Conservation (phyloP, 2,797 vertebrate genomes). For the Protonibea diacanthus region DNA sequence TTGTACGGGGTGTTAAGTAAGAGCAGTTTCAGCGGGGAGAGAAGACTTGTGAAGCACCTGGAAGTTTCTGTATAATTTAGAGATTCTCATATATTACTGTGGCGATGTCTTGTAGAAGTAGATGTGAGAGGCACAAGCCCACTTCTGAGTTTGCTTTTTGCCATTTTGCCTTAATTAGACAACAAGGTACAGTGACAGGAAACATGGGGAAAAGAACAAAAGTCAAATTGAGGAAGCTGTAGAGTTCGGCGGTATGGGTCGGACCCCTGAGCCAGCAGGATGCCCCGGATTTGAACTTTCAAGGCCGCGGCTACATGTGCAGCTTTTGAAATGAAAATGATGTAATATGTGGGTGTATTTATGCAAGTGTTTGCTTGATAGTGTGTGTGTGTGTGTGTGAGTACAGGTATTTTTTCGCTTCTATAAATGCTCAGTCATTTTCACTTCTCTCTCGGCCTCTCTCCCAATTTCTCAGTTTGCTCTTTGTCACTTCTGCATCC, state of each 20-base stretch:
- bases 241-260: constrained; percentile 13
- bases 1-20: constrained; percentile 28
- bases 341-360: constrained; percentile 8
- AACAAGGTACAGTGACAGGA: not conserved
- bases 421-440: not conserved
- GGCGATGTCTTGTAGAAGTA: not conserved
- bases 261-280: constrained; percentile 20
- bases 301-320: constrained; percentile 1
- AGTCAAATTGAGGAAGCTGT: constrained; percentile 11
- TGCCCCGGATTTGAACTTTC: constrained; percentile 16
- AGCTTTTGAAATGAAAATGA: constrained; percentile 44
- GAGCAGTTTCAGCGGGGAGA: constrained; percentile 16
- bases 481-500: constrained; percentile 1
- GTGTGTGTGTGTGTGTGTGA: not conserved
- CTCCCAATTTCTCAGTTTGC: not conserved
- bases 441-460: not conserved
- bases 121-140: not conserved
- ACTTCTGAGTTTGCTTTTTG: too few relatives aligned
- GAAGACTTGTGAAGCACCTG: constrained; percentile 4
- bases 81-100: constrained; percentile 1
- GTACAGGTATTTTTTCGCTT: not conserved
- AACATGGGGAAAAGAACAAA: not conserved
- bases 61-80: not conserved
- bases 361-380: constrained; percentile 7
- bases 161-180: constrained; percentile 1